Evolutionary conservation across 2,113 vertebrate species (phyloP).

Genomic region (Phaetusa simplex): DNA sequence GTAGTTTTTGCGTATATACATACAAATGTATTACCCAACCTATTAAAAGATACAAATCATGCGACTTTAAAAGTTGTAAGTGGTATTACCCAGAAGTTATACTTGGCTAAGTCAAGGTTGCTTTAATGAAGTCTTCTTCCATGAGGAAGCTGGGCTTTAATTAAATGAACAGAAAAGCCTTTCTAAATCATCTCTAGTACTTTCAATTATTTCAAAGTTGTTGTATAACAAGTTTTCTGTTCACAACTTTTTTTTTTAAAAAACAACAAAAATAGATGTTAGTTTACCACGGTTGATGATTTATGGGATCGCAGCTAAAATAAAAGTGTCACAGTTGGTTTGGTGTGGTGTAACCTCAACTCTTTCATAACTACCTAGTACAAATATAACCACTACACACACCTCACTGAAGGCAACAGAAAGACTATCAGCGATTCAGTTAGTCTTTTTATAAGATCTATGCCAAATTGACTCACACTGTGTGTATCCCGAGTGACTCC

Average conservation of each 20-base stretch:
- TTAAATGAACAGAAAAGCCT: neutral
- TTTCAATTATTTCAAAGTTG: neutral
- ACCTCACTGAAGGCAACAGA: neutral
- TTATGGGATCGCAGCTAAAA: neutral
- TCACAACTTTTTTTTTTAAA: neutral
- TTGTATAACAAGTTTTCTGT: neutral
- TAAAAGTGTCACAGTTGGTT: neutral
- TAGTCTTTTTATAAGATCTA: neutral
- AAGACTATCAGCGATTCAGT: neutral
- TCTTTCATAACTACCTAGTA: neutral
- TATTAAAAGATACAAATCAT: neutral
- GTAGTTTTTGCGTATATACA: neutral
- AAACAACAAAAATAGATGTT: neutral
- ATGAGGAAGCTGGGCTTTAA: neutral
- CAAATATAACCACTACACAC: neutral
- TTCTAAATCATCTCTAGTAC: neutral
- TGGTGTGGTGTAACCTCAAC: neutral
- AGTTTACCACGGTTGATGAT: neutral
- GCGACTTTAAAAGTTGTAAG: neutral
- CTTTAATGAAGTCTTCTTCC: neutral
- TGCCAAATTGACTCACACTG: neutral
- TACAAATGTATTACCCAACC: neutral
- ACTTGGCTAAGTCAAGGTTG: neutral
- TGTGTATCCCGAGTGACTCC: neutral
- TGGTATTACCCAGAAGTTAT: neutral